Conservation (phyloP, 2,888 invertebrate genomes). For the Pristionchus japonicus region DNA sequence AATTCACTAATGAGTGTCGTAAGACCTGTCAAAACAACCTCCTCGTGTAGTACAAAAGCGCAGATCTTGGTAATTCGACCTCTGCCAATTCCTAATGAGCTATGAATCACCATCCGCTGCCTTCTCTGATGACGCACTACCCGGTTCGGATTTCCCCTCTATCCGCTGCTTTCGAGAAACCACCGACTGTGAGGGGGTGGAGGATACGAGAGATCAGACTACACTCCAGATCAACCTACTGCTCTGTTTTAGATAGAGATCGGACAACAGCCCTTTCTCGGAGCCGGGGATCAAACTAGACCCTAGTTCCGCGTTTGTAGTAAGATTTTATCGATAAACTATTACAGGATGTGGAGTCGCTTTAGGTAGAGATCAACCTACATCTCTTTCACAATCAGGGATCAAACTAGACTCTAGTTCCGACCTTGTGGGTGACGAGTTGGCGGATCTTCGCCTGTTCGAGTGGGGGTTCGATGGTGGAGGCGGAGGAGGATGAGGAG, state of each 20-base stretch:
- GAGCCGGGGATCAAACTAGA: background rate
- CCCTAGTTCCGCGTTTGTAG: background rate
- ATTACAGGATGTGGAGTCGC: no score
- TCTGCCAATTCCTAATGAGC: background rate
- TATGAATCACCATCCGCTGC: background rate
- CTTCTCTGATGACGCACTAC: background rate
- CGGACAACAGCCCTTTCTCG: no score
- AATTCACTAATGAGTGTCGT: no score
- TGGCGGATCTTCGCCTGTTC: constrained; percentile 68
- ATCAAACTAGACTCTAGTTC: background rate
- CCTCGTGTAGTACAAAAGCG: background rate
- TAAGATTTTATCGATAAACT: no score
- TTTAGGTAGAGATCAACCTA: background rate
- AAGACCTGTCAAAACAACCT: no score
- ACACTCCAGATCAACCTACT: background rate
- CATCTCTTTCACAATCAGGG: no score
- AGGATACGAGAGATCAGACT: background rate
- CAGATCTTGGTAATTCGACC: background rate
- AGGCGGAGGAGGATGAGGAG: no score
- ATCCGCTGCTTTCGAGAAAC: background rate
- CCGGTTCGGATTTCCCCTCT: background rate
- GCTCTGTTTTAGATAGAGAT: no score
- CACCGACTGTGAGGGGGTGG: background rate
- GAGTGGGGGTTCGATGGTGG: constrained; percentile 50
- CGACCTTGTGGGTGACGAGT: constrained; percentile 71